These are phyloP conservation scores for Cinara cedri DNA, from an alignment of 2,888 invertebrate species.

Conservation along the genomic window DNA sequence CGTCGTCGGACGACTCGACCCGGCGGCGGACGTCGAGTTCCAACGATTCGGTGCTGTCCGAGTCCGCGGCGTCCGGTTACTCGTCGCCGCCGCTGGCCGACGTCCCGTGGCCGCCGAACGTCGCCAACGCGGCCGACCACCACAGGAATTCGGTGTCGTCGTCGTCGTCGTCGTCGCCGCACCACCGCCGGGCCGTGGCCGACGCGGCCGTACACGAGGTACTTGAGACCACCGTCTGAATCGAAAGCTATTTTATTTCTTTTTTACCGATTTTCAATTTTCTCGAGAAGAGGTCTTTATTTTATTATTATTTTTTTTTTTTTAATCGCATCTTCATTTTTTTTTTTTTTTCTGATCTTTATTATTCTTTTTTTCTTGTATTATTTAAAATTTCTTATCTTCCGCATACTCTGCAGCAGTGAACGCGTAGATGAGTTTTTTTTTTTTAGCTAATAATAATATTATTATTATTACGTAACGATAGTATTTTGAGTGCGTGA, in stretches of 20 bases:
- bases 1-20: slow-evolving; percentile 71
- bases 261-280: neutral
- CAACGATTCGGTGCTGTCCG: slow-evolving; percentile 68
- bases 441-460: slow-evolving; percentile 24
- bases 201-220: slow-evolving; percentile 65
- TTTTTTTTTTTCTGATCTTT: neutral
- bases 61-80: slow-evolving; percentile 63
- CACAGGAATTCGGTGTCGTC: slow-evolving; percentile 40
- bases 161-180: slow-evolving; percentile 40
- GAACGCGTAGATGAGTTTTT: slow-evolving; percentile 3
- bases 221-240: slow-evolving; percentile 74
- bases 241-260: slow-evolving; percentile 11
- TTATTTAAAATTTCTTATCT: slow-evolving; percentile 11
- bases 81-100: slow-evolving; percentile 54
- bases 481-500: neutral
- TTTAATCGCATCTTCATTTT: slow-evolving; percentile 38
- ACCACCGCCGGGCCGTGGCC: slow-evolving; percentile 28
- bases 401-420: slow-evolving; percentile 35
- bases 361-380: slow-evolving; percentile 23
- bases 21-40: slow-evolving; percentile 69
- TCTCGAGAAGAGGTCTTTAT: neutral
- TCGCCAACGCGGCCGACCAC: neutral
- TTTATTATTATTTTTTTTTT: slow-evolving; percentile 24
- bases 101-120: slow-evolving; percentile 48
- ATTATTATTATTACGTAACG: neutral